Percentiles rank a stretch among this genome's conserved stretches.
Conservation (phyloP, 2,113 vertebrate species). For the Podocnemis expansa region DNA sequence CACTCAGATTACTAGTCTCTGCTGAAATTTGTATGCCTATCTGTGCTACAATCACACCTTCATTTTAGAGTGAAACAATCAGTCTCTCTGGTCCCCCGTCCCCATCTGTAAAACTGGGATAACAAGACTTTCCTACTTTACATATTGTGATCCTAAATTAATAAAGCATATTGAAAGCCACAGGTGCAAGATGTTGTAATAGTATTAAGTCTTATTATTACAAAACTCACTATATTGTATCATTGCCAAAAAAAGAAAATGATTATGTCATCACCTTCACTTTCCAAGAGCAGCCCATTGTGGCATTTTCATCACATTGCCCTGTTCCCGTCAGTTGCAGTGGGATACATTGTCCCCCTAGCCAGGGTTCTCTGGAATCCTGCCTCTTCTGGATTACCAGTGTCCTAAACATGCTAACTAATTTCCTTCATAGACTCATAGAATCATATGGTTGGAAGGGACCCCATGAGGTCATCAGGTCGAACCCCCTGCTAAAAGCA, state of each 20-base stretch:
- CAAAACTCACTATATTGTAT: not conserved
- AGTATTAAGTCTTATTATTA: too few species aligned
- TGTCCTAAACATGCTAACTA: not conserved
- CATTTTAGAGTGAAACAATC: too few species aligned
- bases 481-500: too few species aligned
- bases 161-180: not conserved
- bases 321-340: too few species aligned
- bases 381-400: not conserved
- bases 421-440: not conserved
- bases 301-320: not conserved
- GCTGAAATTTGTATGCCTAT: too few species aligned
- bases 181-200: not conserved
- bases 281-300: not conserved
- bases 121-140: not conserved
- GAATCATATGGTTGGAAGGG: too few species aligned
- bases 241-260: not conserved
- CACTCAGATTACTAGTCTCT: too few species aligned
- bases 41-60: too few species aligned
- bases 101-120: not conserved
- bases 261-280: not conserved
- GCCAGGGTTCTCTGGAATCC: too few species aligned
- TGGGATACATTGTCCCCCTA: too few species aligned
- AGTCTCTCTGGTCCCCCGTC: too few species aligned
- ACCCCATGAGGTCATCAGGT: too few species aligned
- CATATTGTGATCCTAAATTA: not conserved